Percentiles rank a stretch among this genome's conserved stretches.
Evolutionary conservation across 2,888 invertebrate species (phyloP).

Genomic region (Blastobasis lacticolella): DNA sequence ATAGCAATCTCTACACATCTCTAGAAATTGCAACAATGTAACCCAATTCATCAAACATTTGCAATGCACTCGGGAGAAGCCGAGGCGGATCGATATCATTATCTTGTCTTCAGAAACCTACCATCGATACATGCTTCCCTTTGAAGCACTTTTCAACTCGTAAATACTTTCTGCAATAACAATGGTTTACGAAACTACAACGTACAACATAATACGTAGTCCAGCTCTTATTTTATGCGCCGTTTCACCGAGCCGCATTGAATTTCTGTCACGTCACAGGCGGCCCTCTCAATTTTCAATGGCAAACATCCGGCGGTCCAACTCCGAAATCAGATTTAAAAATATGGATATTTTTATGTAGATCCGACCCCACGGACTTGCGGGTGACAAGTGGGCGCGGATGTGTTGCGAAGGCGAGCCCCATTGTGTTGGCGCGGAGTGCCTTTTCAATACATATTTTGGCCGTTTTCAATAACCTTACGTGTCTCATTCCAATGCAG

Average conservation of each 20-base stretch:
- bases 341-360: constrained; percentile 68
- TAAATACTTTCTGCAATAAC: too few species aligned
- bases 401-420: constrained; percentile 37
- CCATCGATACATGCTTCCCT: too few species aligned
- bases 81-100: too few species aligned
- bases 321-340: constrained; percentile 70
- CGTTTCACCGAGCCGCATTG: constrained; percentile 33
- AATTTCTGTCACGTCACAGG: constrained; percentile 66
- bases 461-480: constrained; percentile 13
- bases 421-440: constrained; percentile 34
- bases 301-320: constrained; percentile 65
- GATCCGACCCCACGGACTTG: constrained; percentile 55
- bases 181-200: too few species aligned
- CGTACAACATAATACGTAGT: too few species aligned
- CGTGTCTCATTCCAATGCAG: not conserved
- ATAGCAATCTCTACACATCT: too few species aligned
- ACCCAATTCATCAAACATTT: too few species aligned
- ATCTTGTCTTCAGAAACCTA: too few species aligned
- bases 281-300: constrained; percentile 61
- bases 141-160: too few species aligned
- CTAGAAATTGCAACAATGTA: too few species aligned
- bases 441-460: constrained; percentile 39
- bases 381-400: constrained; percentile 54
- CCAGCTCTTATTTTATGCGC: constrained; percentile 35
- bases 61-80: too few species aligned